Evolutionary conservation across 2,888 invertebrate species (phyloP).

Genomic region (Meteorus colon): DNA sequence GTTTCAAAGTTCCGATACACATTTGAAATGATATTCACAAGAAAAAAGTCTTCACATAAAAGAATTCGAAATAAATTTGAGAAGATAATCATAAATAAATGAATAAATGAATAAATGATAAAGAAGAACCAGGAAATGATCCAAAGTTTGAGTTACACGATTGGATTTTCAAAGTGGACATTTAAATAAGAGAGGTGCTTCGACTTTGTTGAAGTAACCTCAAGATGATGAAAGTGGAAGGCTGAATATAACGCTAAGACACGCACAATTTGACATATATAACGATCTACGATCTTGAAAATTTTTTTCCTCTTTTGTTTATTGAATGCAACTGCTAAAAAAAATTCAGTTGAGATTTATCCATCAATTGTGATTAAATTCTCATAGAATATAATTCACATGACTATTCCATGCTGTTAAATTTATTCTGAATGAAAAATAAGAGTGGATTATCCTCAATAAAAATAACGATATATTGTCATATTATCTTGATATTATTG

Average conservation of each 20-base stretch:
- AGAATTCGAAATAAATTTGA: not conserved
- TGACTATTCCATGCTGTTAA: not conserved
- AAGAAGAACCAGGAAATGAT: not conserved
- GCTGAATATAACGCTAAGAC: not conserved
- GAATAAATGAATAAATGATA: not conserved
- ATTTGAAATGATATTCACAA: not conserved
- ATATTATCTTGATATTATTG: not conserved
- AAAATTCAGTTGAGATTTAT: not conserved
- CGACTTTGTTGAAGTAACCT: not conserved
- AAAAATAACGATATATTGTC: not conserved
- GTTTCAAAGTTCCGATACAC: not conserved
- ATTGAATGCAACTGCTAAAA: not conserved
- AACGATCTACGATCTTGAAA: constrained; percentile 31
- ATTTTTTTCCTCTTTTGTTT: not conserved
- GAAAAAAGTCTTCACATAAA: too few relatives aligned
- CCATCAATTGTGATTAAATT: not conserved
- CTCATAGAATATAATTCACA: not conserved
- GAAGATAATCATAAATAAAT: not conserved
- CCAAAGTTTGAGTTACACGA: not conserved
- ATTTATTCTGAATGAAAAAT: not conserved
- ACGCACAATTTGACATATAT: constrained; percentile 9
- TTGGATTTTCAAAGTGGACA: not conserved
- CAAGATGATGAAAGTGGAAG: too few relatives aligned
- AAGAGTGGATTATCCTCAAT: not conserved
- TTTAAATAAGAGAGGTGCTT: not conserved